Conservation (phyloP, 2,113 vertebrate genomes). For the Phalacrocorax pelagicus region DNA sequence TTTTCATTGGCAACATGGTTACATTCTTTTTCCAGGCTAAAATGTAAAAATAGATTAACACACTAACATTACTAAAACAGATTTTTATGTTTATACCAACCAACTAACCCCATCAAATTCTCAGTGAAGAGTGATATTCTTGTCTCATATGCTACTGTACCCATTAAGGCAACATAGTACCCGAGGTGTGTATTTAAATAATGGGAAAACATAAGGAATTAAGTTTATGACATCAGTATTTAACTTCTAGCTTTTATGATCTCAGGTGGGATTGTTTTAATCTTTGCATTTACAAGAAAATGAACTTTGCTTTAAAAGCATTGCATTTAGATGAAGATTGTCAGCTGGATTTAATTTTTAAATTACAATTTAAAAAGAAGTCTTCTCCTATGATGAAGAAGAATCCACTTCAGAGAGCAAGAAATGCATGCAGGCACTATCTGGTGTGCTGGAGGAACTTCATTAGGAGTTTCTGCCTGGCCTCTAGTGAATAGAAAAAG, state of each 20-base stretch:
- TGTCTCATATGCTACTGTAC: background rate
- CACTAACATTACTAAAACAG: too few species aligned
- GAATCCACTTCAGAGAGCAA: background rate
- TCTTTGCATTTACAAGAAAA: background rate
- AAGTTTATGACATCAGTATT: background rate
- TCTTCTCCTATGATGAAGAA: background rate
- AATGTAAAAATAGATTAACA: constrained; percentile 57
- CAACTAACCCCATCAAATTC: background rate
- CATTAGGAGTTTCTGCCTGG: background rate
- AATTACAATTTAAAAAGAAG: background rate
- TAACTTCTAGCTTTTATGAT: background rate
- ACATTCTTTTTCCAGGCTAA: background rate
- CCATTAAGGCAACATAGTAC: background rate
- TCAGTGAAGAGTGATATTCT: background rate
- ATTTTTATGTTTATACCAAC: background rate
- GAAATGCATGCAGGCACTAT: background rate
- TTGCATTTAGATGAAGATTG: background rate
- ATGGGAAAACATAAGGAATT: background rate
- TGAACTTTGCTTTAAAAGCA: background rate
- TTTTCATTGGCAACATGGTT: constrained; percentile 51
- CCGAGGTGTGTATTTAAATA: background rate
- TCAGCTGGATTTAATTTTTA: background rate
- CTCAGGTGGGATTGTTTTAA: background rate
- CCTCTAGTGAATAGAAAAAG: background rate
- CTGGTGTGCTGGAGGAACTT: background rate